Conservation (phyloP, 37 sponge, comb jelly and placozoan species). For the Halichondria panicea region DNA sequence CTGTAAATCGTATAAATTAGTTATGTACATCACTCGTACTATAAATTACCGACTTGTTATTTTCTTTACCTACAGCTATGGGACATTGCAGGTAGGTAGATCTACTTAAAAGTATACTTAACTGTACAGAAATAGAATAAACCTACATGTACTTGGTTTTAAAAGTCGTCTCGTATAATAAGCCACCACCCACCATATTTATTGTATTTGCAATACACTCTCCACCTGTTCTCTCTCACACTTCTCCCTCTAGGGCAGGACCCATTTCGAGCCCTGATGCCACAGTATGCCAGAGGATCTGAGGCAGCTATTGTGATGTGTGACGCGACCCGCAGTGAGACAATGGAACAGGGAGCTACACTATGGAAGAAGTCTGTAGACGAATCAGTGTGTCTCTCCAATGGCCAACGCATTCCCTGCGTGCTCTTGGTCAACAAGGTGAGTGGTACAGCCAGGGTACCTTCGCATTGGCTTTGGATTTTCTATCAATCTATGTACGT, state of each 20-base stretch:
- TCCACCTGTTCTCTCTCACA: neutral
- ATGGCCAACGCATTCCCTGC: slow-evolving; percentile 62
- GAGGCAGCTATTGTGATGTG: slow-evolving; percentile 67
- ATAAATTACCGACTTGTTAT: neutral
- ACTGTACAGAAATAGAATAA: too few species aligned
- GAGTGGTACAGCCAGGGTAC: neutral
- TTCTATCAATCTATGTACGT: too few species aligned
- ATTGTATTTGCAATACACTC: neutral
- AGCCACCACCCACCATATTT: too few species aligned
- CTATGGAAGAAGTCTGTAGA: slow-evolving; percentile 70
- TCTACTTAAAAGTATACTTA: too few species aligned
- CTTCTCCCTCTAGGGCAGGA: slow-evolving; percentile 44
- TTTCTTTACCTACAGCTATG: slow-evolving; percentile 33
- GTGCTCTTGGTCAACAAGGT: slow-evolving; percentile 79
- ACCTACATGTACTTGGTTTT: neutral
- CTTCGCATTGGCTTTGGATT: too few species aligned
- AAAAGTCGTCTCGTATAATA: neutral
- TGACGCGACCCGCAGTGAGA: slow-evolving; percentile 49
- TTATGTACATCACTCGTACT: neutral
- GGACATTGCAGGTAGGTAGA: slow-evolving; percentile 66
- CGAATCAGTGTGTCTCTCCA: slow-evolving; percentile 50
- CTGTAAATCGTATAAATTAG: neutral
- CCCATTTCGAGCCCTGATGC: slow-evolving; percentile 43
- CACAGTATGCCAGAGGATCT: slow-evolving; percentile 50
- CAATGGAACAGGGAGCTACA: slow-evolving; percentile 47